Conservation (phyloP, 2,113 vertebrate genomes). For the Ia io region DNA sequence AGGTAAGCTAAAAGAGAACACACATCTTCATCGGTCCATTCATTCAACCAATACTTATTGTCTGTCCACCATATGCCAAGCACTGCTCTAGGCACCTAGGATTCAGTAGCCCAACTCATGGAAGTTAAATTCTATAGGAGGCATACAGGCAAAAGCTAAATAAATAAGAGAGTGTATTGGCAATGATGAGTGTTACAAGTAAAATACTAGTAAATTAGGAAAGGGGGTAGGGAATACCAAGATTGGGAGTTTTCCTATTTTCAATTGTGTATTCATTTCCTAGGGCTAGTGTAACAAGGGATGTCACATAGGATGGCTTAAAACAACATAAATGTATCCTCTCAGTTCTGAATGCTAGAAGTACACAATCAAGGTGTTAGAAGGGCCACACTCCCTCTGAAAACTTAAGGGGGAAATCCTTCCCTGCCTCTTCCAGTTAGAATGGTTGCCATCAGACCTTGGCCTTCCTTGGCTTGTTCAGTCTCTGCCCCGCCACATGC, state of each 20-base stretch:
- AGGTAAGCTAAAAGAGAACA: not conserved
- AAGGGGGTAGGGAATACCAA: not conserved
- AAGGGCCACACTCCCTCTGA: not conserved
- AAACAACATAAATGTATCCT: not conserved
- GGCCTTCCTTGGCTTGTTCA: not conserved
- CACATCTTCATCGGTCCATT: not conserved
- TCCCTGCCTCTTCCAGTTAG: not conserved
- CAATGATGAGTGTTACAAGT: not conserved
- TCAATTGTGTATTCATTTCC: not conserved
- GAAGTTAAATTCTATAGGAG: not conserved
- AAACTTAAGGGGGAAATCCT: not conserved
- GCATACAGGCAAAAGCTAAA: not conserved
- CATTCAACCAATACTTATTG: not conserved
- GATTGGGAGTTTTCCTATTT: not conserved
- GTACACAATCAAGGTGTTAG: not conserved
- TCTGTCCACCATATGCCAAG: not conserved
- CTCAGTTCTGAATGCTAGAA: not conserved
- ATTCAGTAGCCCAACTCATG: too few species aligned
- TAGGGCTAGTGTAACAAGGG: not conserved
- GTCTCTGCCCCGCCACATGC: not conserved
- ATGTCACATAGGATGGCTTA: not conserved
- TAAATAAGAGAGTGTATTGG: not conserved
- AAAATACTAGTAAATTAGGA: not conserved
- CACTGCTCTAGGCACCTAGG: not conserved
- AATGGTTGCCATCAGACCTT: not conserved